Conservation (phyloP, 2,888 invertebrate species). For the Scaeva pyrastri region DNA sequence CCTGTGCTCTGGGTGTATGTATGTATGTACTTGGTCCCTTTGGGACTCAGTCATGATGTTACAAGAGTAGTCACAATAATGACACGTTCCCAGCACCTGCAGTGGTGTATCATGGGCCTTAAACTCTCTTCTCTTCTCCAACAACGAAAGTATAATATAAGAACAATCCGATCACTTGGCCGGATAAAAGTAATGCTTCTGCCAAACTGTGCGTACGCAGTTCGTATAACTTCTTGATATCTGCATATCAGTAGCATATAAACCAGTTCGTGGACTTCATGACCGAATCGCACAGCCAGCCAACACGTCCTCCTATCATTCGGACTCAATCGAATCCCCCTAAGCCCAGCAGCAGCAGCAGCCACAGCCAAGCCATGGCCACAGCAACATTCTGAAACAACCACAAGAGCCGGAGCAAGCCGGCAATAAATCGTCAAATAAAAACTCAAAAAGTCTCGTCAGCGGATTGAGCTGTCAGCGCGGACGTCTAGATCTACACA, state of each 20-base stretch:
- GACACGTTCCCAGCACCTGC: constrained; percentile 73
- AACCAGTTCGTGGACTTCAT: constrained; percentile 67
- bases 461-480: constrained; percentile 74
- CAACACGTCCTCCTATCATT: constrained; percentile 56
- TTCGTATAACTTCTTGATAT: constrained; percentile 51
- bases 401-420: constrained; percentile 7
- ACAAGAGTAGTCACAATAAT: constrained; percentile 56
- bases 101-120: constrained; percentile 6
- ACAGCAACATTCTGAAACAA: constrained; percentile 3
- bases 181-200: constrained; percentile 71
- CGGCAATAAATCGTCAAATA: constrained; percentile 75
- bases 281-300: constrained; percentile 45
- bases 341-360: constrained; percentile 43
- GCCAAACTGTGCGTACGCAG: constrained; percentile 66
- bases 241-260: constrained; percentile 68
- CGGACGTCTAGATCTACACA: constrained; percentile 76
- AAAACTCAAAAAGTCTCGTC: constrained; percentile 69
- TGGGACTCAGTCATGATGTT: constrained; percentile 18
- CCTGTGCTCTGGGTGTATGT: constrained; percentile 29
- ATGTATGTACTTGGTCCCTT: neutral
- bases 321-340: constrained; percentile 64
- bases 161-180: constrained; percentile 65
- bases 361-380: neutral
- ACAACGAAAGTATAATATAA: constrained; percentile 57
- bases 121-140: constrained; percentile 18